A percentile compares a stretch with the other conserved stretches of the same genome.
These are phyloP conservation scores for Diploptera punctata DNA, from an alignment of 2,888 invertebrate species.

Conservation along the genomic window DNA sequence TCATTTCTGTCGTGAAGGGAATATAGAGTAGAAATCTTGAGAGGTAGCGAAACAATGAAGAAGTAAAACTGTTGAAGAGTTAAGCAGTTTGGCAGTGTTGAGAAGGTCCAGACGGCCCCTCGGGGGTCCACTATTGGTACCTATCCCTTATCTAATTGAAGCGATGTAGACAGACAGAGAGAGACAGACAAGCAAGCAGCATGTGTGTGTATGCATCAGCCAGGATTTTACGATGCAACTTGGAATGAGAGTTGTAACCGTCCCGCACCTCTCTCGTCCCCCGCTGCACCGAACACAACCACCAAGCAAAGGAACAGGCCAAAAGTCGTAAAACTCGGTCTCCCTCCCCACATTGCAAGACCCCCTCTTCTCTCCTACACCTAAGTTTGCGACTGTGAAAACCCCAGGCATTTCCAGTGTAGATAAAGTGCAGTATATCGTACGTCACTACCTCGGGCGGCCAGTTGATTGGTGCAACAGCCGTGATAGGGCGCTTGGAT, in stretches of 20 bases:
- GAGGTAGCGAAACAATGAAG: no score
- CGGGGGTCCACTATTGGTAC: background rate
- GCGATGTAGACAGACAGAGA: background rate
- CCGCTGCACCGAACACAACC: conserved; percentile 19
- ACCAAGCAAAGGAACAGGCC: conserved; percentile 37
- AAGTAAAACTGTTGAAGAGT: no score
- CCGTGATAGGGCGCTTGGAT: conserved; percentile 19
- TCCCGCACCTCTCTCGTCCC: conserved; percentile 16
- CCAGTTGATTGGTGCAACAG: conserved; percentile 5
- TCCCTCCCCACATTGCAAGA: background rate
- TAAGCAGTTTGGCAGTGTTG: background rate
- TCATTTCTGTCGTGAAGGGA: no score
- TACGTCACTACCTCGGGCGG: background rate
- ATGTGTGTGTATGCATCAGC: conserved; percentile 15
- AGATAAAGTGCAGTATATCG: no score
- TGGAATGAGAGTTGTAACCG: background rate
- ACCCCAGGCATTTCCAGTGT: background rate
- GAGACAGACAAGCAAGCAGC: background rate
- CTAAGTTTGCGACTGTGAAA: background rate
- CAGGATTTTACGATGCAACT: conserved; percentile 21
- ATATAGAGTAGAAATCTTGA: no score
- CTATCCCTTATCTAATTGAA: conserved; percentile 5
- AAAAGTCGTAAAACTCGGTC: conserved; percentile 39
- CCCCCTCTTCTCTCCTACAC: conserved; percentile 20
- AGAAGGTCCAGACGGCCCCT: background rate